Evolutionary conservation across 2,113 vertebrate genomes (phyloP).

Genomic region (Callithrix jacchus): DNA sequence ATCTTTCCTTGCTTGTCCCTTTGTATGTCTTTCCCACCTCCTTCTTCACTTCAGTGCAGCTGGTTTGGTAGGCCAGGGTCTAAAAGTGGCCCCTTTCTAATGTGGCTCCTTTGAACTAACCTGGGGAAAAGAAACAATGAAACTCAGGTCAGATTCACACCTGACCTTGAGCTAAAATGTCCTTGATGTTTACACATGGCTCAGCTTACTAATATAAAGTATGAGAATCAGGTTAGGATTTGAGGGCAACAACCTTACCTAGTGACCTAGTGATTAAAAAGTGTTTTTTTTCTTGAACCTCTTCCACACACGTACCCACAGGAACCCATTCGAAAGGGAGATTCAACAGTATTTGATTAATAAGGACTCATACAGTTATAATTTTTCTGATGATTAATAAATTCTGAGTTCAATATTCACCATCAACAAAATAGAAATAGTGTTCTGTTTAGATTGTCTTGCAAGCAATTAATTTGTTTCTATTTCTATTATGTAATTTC

Average conservation of each 20-base stretch:
- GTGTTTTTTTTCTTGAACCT: not conserved
- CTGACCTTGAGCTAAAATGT: not conserved
- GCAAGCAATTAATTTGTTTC: not conserved
- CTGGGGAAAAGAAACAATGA: not conserved
- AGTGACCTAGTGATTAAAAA: not conserved
- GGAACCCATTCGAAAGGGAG: not conserved
- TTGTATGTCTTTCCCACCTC: not conserved
- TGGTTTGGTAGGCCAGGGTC: not conserved
- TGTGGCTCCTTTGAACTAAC: not conserved
- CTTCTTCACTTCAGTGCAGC: not conserved
- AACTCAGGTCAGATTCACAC: not conserved
- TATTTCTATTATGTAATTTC: not conserved
- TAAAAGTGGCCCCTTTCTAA: not conserved
- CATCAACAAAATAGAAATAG: not conserved
- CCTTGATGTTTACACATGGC: not conserved
- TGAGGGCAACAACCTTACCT: not conserved
- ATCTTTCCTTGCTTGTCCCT: not conserved
- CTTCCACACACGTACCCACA: not conserved
- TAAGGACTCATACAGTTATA: not conserved
- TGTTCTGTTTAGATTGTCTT: not conserved
- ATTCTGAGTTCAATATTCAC: not conserved
- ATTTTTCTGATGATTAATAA: not conserved
- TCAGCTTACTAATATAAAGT: not conserved
- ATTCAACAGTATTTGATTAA: not conserved
- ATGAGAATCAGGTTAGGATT: not conserved